Conservation (phyloP, 2,797 vertebrate genomes). For the Poliocrania exsul region DNA sequence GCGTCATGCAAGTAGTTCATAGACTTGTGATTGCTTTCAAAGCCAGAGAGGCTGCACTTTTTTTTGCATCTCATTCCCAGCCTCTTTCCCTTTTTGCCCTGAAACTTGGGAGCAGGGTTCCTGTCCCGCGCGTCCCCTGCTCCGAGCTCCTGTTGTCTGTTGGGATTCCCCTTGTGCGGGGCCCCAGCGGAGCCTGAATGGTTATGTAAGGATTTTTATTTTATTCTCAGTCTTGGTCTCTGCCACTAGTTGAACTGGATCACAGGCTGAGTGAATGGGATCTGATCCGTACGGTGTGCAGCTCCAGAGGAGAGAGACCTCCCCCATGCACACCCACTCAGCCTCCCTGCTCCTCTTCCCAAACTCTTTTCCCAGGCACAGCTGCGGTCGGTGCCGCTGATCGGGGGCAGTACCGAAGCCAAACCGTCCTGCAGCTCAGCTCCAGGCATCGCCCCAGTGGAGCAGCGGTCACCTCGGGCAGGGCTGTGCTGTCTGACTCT, state of each 20-base stretch:
- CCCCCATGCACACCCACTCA: neutral
- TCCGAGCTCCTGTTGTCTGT: slow-evolving; percentile 41
- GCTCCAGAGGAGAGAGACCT: neutral
- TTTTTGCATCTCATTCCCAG: neutral
- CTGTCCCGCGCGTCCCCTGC: neutral
- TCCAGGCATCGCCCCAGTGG: neutral
- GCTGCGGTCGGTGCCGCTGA: neutral
- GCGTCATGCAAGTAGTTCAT: neutral
- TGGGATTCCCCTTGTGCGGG: slow-evolving; percentile 54
- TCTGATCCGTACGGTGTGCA: neutral
- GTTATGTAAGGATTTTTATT: slow-evolving; percentile 73
- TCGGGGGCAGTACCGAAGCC: neutral
- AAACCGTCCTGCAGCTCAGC: neutral
- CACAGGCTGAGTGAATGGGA: slow-evolving; percentile 59
- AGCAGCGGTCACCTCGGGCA: neutral
- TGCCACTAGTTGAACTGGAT: slow-evolving; percentile 74
- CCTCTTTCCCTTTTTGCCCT: neutral
- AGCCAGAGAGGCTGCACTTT: neutral
- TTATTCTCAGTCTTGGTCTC: slow-evolving; percentile 61
- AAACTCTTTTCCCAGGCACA: neutral
- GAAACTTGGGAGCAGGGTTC: neutral
- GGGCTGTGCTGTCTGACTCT: slow-evolving; percentile 8
- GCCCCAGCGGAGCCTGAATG: slow-evolving; percentile 45
- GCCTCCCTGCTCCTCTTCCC: neutral
- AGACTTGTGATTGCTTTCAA: neutral